Percentiles rank a stretch among this genome's conserved stretches.
Evolutionary conservation across 2,888 invertebrate genomes (phyloP).

Genomic region (Cheilosia urbana): DNA sequence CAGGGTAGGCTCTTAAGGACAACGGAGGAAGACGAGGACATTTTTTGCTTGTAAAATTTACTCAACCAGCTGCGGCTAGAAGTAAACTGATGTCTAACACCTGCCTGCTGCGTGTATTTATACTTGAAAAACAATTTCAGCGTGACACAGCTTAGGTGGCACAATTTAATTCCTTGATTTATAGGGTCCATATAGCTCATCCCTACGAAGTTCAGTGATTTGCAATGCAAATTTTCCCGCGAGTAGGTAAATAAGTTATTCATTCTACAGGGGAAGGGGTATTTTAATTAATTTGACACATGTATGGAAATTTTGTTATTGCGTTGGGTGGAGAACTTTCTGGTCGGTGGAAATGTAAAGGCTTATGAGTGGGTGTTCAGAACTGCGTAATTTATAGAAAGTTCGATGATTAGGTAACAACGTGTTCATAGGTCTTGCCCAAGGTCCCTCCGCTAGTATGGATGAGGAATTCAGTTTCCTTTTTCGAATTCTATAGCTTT

Average conservation of each 20-base stretch:
- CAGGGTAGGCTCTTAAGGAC: constrained; percentile 16
- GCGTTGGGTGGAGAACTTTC: too few relatives aligned
- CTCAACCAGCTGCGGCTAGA: background rate
- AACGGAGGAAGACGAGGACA: background rate
- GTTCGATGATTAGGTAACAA: too few relatives aligned
- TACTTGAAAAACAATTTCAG: background rate
- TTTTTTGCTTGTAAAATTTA: background rate
- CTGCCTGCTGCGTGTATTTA: background rate
- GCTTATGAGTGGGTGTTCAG: too few relatives aligned
- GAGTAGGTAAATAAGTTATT: background rate
- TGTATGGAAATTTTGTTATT: background rate
- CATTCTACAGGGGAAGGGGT: background rate
- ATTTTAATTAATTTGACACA: background rate
- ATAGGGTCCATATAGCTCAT: background rate
- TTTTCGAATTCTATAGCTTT: too few relatives aligned
- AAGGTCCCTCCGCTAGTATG: too few relatives aligned
- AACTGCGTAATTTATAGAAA: too few relatives aligned
- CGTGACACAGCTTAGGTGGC: background rate
- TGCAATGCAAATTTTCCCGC: background rate
- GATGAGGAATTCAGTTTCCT: too few relatives aligned
- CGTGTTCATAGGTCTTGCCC: too few relatives aligned
- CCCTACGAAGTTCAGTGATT: background rate
- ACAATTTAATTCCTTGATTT: background rate
- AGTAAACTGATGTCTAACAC: background rate
- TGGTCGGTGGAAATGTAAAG: too few relatives aligned